Conservation (phyloP, 1,140 invertebrate genomes). For the Octopus bimaculoides region DNA sequence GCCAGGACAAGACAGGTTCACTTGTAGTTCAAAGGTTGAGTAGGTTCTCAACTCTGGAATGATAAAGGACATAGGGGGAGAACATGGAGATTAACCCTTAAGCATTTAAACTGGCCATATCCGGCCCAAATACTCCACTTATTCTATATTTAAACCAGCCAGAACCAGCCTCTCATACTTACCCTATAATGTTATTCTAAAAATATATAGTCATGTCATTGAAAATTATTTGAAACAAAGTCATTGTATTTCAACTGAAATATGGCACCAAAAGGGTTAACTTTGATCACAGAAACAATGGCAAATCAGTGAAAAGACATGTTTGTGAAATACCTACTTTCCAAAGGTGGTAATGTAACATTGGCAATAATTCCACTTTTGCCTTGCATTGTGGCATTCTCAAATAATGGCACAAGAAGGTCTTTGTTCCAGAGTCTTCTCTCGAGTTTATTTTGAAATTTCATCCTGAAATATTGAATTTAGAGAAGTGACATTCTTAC, state of each 20-base stretch:
- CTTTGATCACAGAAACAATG: not conserved
- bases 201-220: too few relatives aligned
- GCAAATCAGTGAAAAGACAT: not conserved
- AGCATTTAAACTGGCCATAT: too few relatives aligned
- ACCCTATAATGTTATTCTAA: too few relatives aligned
- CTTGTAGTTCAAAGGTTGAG: slow-evolving; percentile 32
- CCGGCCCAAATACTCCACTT: too few relatives aligned
- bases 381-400: slow-evolving; percentile 32
- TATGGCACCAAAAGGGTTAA: too few relatives aligned
- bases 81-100: too few relatives aligned
- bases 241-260: too few relatives aligned
- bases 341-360: slow-evolving; percentile 29
- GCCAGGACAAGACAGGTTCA: slow-evolving; percentile 38
- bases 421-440: slow-evolving; percentile 13
- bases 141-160: too few relatives aligned
- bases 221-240: too few relatives aligned
- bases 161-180: too few relatives aligned
- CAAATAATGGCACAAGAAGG: slow-evolving; percentile 27
- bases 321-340: slow-evolving; percentile 17
- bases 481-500: too few relatives aligned
- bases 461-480: slow-evolving; percentile 25
- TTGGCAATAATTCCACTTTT: slow-evolving; percentile 31
- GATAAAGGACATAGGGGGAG: not conserved
- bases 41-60: slow-evolving; percentile 20
- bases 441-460: slow-evolving; percentile 24